phyloP scores from a whole-genome alignment of 2,797 vertebrate genomes.

The Molossus molossus region DNA sequence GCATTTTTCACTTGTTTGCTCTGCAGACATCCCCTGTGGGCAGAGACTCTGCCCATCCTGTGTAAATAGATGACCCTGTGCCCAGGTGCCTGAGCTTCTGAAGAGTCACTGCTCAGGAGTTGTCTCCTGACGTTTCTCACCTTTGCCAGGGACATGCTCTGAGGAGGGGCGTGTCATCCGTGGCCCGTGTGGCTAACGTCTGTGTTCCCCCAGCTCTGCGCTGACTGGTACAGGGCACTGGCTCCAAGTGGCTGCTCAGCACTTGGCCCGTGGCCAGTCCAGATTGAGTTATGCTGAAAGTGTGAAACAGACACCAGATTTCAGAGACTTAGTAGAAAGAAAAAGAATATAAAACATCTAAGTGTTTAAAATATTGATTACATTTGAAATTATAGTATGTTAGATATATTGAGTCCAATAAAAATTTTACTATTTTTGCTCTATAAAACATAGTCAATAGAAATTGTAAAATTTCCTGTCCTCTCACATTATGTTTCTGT shows the following conservation, averaged over 20 bases:
- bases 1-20: background rate
- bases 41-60: background rate
- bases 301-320: background rate
- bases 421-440: background rate
- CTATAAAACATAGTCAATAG: background rate
- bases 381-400: conserved; percentile 2
- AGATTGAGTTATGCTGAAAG: background rate
- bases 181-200: background rate
- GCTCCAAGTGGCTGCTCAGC: background rate
- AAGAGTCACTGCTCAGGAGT: background rate
- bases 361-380: background rate
- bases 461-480: background rate
- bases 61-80: background rate
- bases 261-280: background rate
- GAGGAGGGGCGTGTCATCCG: background rate
- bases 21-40: background rate
- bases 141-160: background rate
- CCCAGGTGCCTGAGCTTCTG: background rate
- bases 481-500: background rate
- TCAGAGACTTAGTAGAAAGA: background rate
- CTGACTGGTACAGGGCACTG: background rate
- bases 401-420: background rate
- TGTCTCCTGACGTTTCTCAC: background rate
- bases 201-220: too few species aligned
- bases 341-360: background rate